Percentiles rank a stretch among this genome's conserved stretches.
These are phyloP conservation scores for Lipophrys pholis DNA, from an alignment of 2,113 vertebrate species.

Conservation along the genomic window DNA sequence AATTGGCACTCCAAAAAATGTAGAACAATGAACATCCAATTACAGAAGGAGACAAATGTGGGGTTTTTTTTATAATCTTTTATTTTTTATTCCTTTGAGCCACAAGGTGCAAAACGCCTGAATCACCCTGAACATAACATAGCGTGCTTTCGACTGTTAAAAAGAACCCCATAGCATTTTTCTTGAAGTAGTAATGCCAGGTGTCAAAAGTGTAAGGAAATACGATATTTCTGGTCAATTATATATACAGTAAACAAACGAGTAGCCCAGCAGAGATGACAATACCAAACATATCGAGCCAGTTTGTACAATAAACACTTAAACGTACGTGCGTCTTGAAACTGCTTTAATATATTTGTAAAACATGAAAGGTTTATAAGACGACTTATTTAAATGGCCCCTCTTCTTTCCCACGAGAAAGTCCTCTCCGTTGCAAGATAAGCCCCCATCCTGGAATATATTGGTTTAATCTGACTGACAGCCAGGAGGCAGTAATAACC, in stretches of 20 bases:
- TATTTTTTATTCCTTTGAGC: too few relatives aligned
- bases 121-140: too few relatives aligned
- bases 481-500: constrained; percentile 79
- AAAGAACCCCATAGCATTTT: too few relatives aligned
- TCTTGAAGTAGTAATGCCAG: too few relatives aligned
- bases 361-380: constrained; percentile 42
- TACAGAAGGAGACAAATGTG: too few relatives aligned
- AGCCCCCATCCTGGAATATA: constrained; percentile 69
- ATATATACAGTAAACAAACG: neutral
- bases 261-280: neutral
- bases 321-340: constrained; percentile 11
- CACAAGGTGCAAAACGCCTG: too few relatives aligned
- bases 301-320: constrained; percentile 31
- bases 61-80: too few relatives aligned
- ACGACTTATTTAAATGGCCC: constrained; percentile 69
- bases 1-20: too few relatives aligned
- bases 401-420: constrained; percentile 61
- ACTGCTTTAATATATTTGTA: constrained; percentile 47
- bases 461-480: constrained; percentile 81
- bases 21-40: too few relatives aligned
- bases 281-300: neutral
- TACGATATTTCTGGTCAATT: neutral
- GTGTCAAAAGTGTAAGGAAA: too few relatives aligned
- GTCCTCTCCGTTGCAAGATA: constrained; percentile 62
- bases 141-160: too few relatives aligned